Evolutionary conservation across 2,797 vertebrate genomes (phyloP), one percentile per base, ranked within the genome.

Genomic region (Bovichtus diacanthus): DNA sequence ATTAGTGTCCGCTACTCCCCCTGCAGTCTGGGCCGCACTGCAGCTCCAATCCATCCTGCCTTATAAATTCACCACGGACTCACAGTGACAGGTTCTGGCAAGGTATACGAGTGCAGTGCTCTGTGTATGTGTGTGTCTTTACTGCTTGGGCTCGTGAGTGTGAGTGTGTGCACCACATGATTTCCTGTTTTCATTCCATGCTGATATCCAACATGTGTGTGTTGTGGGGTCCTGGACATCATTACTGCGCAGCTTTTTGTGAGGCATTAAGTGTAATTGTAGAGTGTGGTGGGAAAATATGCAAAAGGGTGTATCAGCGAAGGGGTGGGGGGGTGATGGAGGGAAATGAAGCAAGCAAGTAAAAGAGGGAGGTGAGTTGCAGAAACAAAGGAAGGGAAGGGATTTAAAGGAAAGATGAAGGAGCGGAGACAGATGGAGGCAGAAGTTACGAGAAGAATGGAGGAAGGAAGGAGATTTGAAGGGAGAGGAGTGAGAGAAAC

Each of bases 111-210:
- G 82, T 44, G 76, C 66, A 51, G 58, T 10, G 65, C 36, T 41
- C 43, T 62, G 67, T 38, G n/a, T 19, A 51, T n/a, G 67, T 68
- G 43, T 55, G 65, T 55, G 51, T 31, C 31, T 34, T 34, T 34
- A 8, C 31, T 49, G 67, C n/a, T n/a, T n/a, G 31, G 34, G 31
- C 7, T 34, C 7, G 34, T 34, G 31, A 34, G 31, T 34, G 31
- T 38, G 49, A 50, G 46, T 43, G 62, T 16, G 51, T 18, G 15
- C 31, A 29, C 70, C 78, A 78, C 76, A 68, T 76, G 72, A 87
- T 88, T 91, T 91, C 90, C 90, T 91, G 92, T 90, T 89, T 93
- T 90, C 87, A 90, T 91, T 91, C 85, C 82, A 25, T 36, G 78
- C 69, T 88, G 70, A 88, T 87, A 85, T 82, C 70, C 59, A 76